Evolutionary conservation across 2,797 vertebrate species (phyloP).

Genomic region (Rhyacichthys aspro): DNA sequence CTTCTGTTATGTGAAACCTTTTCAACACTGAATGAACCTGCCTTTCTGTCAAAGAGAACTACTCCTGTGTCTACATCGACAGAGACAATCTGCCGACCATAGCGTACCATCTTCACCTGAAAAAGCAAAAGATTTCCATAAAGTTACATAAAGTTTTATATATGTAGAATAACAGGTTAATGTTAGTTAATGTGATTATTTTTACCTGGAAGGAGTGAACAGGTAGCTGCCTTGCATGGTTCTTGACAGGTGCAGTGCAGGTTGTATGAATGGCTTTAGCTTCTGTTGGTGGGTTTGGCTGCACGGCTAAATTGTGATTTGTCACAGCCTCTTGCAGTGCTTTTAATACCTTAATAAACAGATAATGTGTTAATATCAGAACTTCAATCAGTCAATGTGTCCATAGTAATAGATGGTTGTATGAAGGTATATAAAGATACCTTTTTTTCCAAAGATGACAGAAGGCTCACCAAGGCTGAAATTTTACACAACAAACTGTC

Average conservation of each 20-base stretch:
- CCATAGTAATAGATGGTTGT: no score
- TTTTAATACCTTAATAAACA: conserved; percentile 75
- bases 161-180: not conserved
- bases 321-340: conserved; percentile 82
- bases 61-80: conserved; percentile 80
- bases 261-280: conserved; percentile 29
- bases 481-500: conserved; percentile 85
- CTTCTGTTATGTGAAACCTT: conserved; percentile 79
- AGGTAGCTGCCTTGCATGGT: conserved; percentile 58
- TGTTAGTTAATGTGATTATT: not conserved
- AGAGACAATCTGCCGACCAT: conserved; percentile 80
- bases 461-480: conserved; percentile 82
- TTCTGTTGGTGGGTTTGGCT: conserved; percentile 68
- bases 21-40: conserved; percentile 73
- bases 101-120: conserved; percentile 82
- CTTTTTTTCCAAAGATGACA: conserved; percentile 87
- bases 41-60: conserved; percentile 80
- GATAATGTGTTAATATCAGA: not conserved
- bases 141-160: not conserved
- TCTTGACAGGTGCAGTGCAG: conserved; percentile 49
- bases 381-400: no score
- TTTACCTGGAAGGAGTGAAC: conserved; percentile 82
- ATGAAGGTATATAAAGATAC: conserved; percentile 72
- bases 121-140: conserved; percentile 1
- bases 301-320: conserved; percentile 81